These are phyloP conservation scores for Lasioglossum lativentre DNA, from an alignment of 2,888 invertebrate genomes.

Conservation along the genomic window DNA sequence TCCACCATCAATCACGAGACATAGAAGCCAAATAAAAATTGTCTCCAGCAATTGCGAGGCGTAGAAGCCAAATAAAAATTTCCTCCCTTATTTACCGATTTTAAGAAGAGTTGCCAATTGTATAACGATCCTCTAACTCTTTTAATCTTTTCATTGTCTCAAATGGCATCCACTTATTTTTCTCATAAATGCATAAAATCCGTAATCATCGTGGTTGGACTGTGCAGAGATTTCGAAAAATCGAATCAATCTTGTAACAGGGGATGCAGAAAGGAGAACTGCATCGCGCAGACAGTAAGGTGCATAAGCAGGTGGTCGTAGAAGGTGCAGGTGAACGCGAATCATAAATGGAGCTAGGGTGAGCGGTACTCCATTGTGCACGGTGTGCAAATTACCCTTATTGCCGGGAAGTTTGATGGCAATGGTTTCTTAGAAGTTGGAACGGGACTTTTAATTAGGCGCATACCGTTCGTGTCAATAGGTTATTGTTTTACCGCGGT, in stretches of 20 bases:
- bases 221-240: neutral
- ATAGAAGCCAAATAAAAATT: conserved; percentile 1
- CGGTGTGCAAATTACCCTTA: neutral
- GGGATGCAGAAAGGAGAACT: neutral
- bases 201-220: no score
- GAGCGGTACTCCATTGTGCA: neutral
- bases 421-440: conserved; percentile 7
- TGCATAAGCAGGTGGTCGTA: neutral
- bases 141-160: neutral
- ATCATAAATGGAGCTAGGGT: neutral
- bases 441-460: conserved; percentile 8
- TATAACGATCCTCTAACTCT: neutral
- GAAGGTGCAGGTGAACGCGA: neutral
- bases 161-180: neutral
- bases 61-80: neutral
- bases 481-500: neutral
- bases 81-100: neutral
- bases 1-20: neutral
- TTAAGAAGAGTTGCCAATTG: neutral
- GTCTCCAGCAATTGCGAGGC: neutral
- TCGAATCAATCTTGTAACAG: neutral
- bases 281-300: neutral
- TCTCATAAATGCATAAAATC: neutral
- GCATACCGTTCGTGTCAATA: neutral
- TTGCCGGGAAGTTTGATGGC: neutral